These are phyloP conservation scores for Encarsia formosa DNA, from an alignment of 2,888 invertebrate genomes.

Conservation along the genomic window DNA sequence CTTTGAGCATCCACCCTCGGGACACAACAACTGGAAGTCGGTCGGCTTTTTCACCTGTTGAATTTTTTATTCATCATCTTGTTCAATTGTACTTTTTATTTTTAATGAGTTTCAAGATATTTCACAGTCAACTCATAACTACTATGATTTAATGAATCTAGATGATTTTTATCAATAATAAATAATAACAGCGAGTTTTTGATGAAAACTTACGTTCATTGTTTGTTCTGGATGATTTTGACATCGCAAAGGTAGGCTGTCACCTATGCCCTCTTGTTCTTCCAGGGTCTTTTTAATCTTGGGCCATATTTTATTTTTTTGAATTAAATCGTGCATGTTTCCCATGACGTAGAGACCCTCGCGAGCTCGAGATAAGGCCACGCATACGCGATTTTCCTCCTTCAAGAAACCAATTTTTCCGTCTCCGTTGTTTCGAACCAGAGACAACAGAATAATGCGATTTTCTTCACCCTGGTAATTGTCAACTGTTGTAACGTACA, in stretches of 20 bases:
- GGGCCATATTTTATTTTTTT: conserved; percentile 12
- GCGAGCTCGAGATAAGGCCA: no score
- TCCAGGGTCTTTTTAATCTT: conserved; percentile 5
- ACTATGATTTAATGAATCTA: neutral
- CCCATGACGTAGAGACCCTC: conserved; percentile 14
- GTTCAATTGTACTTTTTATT: no score
- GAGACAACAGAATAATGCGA: neutral
- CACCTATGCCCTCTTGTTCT: conserved; percentile 1
- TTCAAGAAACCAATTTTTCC: conserved; percentile 3
- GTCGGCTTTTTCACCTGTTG: neutral
- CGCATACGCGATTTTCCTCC: conserved; percentile 12
- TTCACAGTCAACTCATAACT: neutral
- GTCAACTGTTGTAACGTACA: neutral
- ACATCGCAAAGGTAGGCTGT: neutral
- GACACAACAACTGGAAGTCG: no score
- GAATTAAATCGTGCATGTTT: conserved; percentile 7
- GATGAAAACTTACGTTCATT: neutral
- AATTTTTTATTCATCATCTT: no score
- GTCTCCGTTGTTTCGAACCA: neutral
- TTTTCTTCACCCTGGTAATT: conserved; percentile 1
- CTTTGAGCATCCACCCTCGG: no score
- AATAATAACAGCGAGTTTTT: no score
- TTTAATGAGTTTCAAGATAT: no score
- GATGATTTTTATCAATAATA: no score
- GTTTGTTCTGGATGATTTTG: conserved; percentile 5